Conservation (phyloP, 2,113 vertebrate species). For the Hypanus sabinus region DNA sequence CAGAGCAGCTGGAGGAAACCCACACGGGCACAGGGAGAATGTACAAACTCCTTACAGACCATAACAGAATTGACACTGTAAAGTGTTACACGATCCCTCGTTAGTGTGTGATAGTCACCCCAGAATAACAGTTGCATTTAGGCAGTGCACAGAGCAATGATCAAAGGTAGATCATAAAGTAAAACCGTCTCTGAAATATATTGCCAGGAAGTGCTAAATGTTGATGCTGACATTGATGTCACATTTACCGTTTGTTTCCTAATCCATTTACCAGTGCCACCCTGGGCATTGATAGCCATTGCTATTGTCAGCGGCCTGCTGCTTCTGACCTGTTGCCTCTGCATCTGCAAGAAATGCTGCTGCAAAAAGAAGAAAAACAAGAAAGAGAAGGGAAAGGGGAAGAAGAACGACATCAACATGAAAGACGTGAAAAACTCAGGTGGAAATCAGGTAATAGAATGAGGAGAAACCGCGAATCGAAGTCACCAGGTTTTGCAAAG, state of each 20-base stretch:
- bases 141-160: background rate
- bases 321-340: conserved; percentile 92
- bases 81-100: too few relatives aligned
- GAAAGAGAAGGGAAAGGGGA: conserved; percentile 96
- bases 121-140: background rate
- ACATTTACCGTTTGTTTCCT: fast-evolving
- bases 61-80: too few relatives aligned
- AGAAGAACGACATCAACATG: conserved; percentile 83
- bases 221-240: background rate
- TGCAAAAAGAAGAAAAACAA: conserved; percentile 98
- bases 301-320: conserved; percentile 82
- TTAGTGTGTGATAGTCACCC: background rate
- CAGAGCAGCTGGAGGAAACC: too few relatives aligned
- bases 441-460: conserved; percentile 33
- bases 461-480: background rate
- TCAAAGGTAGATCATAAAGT: background rate
- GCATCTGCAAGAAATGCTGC: conserved; percentile 96
- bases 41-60: too few relatives aligned
- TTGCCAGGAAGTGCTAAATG: background rate
- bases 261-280: conserved; percentile 63
- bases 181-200: background rate
- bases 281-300: conserved; percentile 91
- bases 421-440: conserved; percentile 79
- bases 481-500: background rate
- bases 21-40: too few relatives aligned